Base-by-base conservation (phyloP, 92 coral and sea anemone genomes). In the Bergia puertoricense region DNA sequence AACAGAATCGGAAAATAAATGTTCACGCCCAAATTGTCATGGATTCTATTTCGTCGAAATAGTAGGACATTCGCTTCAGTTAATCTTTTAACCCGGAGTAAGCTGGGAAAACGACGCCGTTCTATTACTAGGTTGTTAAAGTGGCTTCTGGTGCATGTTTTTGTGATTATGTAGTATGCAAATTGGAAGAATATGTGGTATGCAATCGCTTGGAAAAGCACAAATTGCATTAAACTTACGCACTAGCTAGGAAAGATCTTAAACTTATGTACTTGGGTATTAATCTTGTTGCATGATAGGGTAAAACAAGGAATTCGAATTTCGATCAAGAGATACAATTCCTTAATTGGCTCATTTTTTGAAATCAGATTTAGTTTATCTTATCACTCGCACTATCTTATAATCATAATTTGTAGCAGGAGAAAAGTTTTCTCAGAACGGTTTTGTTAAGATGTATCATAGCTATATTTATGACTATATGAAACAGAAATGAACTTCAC, bases 301-400 rank as follows among this genome's bases (percentile, higher is more conserved):
- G 13, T 45, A 15, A 71, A 84, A 71, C 79, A 69, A 45, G 56
- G 87, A 84, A 71, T 42, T 81, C 38, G 74, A 62, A 22, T 83
- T 48, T 65, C 77, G 91, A 89, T 89, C 76, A 86, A 75, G 81
- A 76, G 76, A 56, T 81, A 46, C 68, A 37, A 40, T 79, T 76
- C 76, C 45, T 39, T 82, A 77, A 80, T 88, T 80, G 90, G 77
- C 84, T 88, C 80, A 79, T 16, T 44, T 36, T 57, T 65, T 48
- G 41, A 69, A 78, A 80, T 45, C 57, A 30, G 40, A 81, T 75
- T 62, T 42, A 46, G 20, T 20, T 40, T 57, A 81, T 84, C 87
- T 22, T 74, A 48, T 50, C 59, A 46, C 87, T 46, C 79, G 18
- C 20, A 41, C 38, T 66, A 71, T 68, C 77, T 84, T 46, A 14